These are phyloP conservation scores for Eupelmus urozonus DNA, from an alignment of 2,888 invertebrate species.

Conservation along the genomic window DNA sequence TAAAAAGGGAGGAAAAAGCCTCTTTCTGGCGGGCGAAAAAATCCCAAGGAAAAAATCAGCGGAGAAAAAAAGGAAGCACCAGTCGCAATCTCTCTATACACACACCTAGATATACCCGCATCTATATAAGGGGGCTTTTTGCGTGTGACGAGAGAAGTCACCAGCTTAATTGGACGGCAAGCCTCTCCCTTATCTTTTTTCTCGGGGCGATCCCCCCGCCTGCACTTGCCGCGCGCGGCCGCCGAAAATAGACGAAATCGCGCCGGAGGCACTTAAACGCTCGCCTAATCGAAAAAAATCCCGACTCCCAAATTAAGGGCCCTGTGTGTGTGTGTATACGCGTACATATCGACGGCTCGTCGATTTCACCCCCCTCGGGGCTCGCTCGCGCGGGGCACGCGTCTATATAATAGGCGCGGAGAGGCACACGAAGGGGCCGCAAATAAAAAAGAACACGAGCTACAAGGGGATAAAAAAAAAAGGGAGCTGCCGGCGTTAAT, in stretches of 20 bases:
- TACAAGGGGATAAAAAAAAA: constrained; percentile 21
- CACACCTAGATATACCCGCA: too few species aligned
- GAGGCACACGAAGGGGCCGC: neutral
- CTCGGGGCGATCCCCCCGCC: neutral
- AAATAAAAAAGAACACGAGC: constrained; percentile 5
- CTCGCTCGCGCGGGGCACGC: constrained; percentile 6
- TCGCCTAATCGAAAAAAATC: constrained; percentile 61
- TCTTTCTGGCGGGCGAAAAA: constrained; percentile 36
- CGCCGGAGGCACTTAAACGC: constrained; percentile 36
- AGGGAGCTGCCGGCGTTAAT: constrained; percentile 45
- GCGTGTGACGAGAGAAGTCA: constrained; percentile 34
- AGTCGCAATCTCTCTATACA: neutral
- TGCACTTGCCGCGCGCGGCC: constrained; percentile 28
- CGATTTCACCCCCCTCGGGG: constrained; percentile 36
- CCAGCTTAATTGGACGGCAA: constrained; percentile 48
- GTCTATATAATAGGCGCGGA: constrained; percentile 15
- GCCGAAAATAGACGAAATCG: constrained; percentile 41
- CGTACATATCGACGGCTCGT: constrained; percentile 42
- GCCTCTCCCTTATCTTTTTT: neutral
- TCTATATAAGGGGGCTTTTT: neutral
- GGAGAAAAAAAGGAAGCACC: constrained; percentile 20
- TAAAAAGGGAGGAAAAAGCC: constrained; percentile 16
- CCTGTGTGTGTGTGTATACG: constrained; percentile 35
- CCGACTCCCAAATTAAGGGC: constrained; percentile 54
- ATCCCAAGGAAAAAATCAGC: constrained; percentile 30